Conservation (phyloP, 2,113 vertebrate species). For the Acinonyx jubatus region DNA sequence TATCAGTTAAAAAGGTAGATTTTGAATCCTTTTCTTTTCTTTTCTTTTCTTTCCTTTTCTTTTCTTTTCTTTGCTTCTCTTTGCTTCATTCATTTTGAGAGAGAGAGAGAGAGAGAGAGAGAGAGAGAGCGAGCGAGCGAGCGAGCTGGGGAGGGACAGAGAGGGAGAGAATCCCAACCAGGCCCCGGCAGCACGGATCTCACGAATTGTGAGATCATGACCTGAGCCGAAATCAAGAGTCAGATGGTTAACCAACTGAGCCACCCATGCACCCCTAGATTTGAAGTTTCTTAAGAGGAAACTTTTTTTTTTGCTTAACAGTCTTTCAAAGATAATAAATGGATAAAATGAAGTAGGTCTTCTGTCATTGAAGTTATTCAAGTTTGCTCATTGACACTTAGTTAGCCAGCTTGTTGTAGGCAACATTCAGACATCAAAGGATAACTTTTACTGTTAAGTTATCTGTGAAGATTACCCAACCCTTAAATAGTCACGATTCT, state of each 20-base stretch:
- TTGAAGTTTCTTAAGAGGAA: not conserved
- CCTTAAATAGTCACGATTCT: not conserved
- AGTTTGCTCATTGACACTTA: slow-evolving; percentile 13
- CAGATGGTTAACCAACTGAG: not conserved
- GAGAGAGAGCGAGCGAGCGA: not conserved
- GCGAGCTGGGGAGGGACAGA: not conserved
- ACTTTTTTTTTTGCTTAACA: not conserved
- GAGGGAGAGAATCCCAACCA: not conserved
- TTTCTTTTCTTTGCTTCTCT: too few species aligned
- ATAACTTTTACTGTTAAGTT: slow-evolving; percentile 3
- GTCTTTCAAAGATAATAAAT: not conserved
- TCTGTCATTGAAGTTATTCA: not conserved
- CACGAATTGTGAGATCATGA: not conserved
- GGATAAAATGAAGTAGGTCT: not conserved
- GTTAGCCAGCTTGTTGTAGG: not conserved
- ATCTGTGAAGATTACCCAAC: not conserved
- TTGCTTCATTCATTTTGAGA: not conserved
- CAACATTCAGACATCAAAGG: not conserved
- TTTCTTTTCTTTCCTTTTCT: too few species aligned
- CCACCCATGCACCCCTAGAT: not conserved
- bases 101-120: not conserved
- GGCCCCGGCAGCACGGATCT: too few species aligned
- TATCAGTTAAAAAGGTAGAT: not conserved
- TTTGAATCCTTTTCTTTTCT: not conserved
- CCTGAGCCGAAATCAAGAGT: not conserved